Conservation (phyloP, 2,888 invertebrate species). For the Diarsia mendica region DNA sequence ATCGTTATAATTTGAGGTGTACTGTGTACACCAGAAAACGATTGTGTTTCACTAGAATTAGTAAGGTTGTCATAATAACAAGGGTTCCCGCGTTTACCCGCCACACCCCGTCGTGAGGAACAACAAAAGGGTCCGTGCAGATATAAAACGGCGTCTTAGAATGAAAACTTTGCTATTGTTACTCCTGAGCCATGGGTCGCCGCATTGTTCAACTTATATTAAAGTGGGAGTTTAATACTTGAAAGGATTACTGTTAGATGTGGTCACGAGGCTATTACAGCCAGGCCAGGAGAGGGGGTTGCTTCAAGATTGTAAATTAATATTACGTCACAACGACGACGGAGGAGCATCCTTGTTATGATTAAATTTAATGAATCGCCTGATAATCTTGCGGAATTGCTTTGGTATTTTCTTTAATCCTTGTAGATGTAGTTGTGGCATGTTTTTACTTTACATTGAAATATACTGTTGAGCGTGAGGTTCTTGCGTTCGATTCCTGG, state of each 20-base stretch:
- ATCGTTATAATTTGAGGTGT: conserved; percentile 53
- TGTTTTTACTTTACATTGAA: conserved; percentile 6
- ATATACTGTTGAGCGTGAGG: neutral
- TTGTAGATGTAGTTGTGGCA: conserved; percentile 12
- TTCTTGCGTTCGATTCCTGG: too few relatives aligned
- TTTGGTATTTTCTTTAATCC: conserved; percentile 46
- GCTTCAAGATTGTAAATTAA: conserved; percentile 75
- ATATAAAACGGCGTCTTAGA: conserved; percentile 85
- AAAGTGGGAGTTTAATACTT: conserved; percentile 86
- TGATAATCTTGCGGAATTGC: conserved; percentile 60
- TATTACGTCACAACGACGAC: conserved; percentile 71
- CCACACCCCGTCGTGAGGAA: conserved; percentile 71
- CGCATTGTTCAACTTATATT: conserved; percentile 88
- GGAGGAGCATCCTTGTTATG: conserved; percentile 61
- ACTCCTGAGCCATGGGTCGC: conserved; percentile 81
- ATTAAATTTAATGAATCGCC: conserved; percentile 67
- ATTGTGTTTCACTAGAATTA: conserved; percentile 76
- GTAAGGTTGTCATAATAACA: conserved; percentile 77
- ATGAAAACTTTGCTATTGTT: conserved; percentile 87
- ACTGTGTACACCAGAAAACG: conserved; percentile 54
- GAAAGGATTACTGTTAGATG: conserved; percentile 85
- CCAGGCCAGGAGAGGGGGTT: conserved; percentile 60
- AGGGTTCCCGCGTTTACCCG: conserved; percentile 71
- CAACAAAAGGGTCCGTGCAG: conserved; percentile 80
- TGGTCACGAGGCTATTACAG: conserved; percentile 79